Base-by-base conservation (phyloP, 2,888 invertebrate species). In the Dasysyrphus tricinctus region DNA sequence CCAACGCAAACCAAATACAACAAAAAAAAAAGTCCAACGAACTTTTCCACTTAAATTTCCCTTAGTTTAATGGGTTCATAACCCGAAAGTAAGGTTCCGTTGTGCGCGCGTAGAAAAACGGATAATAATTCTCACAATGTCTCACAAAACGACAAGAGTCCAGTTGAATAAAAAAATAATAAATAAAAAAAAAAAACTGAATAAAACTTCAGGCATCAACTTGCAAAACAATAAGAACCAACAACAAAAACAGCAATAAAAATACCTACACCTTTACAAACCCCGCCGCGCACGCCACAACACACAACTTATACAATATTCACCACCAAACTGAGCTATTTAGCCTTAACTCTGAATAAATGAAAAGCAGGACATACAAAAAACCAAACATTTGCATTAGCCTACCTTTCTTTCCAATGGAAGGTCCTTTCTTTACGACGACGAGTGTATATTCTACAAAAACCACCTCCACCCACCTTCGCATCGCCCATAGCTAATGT, bases 111-210 rank as follows among this genome's bases (percentile, higher is more conserved):
- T 56, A 75, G 44, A 69, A 65, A 80, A 70, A 70, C 44, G 82
- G 73, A 82, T 69, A 74, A 79, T 83, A 83, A 83, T 83, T 78
- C 39, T 57, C 54, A 69, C 54, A 79, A 83, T 69, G 78, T 78
- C 73, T 73, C 67, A 49, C 67, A 59, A 14, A 78, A 69, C 44
- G 16, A 39, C 14, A 54, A 59, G 24, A 54, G 69, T 78, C 82
- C 67, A 44, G 78, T 63, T 39, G 14, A 61, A 39, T n/a, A 61
- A 39, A 24, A 59, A 82, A 77, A n/a, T 56, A 42, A 73, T 56
- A 57, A 57, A 24, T 11, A 47, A 34, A 37, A 49, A 72, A 65
- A 19, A 32, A 34, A 72, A 69, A 72, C 32, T 24, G 24, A 82
- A 67, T 54, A 67, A 67, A 82, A 76, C 65, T 76, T 81, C 63